A percentile compares a stretch with the other conserved stretches of the same genome.
These are phyloP conservation scores for Egretta garzetta DNA, from an alignment of 2,113 vertebrate genomes.

Conservation along the genomic window DNA sequence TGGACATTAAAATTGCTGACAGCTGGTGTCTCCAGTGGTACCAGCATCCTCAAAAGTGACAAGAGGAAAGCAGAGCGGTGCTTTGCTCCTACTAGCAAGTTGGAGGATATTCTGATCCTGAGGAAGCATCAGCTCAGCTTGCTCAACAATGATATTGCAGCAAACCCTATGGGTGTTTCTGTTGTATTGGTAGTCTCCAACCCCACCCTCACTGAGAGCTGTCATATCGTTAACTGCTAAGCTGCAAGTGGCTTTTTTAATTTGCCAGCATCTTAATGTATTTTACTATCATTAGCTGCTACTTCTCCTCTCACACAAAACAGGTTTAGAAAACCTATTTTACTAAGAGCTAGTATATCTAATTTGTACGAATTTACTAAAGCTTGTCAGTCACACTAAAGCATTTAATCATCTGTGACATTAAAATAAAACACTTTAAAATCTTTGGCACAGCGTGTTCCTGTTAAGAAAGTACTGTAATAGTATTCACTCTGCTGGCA, in stretches of 20 bases:
- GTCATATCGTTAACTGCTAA: not conserved
- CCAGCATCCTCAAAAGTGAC: not conserved
- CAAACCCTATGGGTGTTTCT: not conserved
- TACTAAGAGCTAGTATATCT: conserved; percentile 66
- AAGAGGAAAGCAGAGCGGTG: not conserved
- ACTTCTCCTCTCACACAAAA: conserved; percentile 66
- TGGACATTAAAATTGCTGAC: not conserved
- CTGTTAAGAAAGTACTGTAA: conserved; percentile 48
- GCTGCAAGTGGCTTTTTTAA: conserved; percentile 25
- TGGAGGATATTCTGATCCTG: not conserved
- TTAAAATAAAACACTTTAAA: conserved; percentile 73
- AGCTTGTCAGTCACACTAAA: conserved; percentile 71
- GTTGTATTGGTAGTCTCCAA: not conserved
- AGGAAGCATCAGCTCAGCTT: not conserved
- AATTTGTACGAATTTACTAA: conserved; percentile 61
- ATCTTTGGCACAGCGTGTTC: conserved; percentile 56
- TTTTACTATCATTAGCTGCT: conserved; percentile 67
- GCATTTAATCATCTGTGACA: conserved; percentile 70
- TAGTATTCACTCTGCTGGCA: conserved; percentile 31
- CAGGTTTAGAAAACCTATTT: conserved; percentile 67
- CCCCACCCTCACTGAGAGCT: not conserved
- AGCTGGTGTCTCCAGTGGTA: not conserved
- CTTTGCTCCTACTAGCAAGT: not conserved
- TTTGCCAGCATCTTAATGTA: conserved; percentile 63
- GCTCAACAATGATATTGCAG: not conserved